Evolutionary conservation across 2,888 invertebrate species (phyloP).

Genomic region (Acanthopleura granulata): DNA sequence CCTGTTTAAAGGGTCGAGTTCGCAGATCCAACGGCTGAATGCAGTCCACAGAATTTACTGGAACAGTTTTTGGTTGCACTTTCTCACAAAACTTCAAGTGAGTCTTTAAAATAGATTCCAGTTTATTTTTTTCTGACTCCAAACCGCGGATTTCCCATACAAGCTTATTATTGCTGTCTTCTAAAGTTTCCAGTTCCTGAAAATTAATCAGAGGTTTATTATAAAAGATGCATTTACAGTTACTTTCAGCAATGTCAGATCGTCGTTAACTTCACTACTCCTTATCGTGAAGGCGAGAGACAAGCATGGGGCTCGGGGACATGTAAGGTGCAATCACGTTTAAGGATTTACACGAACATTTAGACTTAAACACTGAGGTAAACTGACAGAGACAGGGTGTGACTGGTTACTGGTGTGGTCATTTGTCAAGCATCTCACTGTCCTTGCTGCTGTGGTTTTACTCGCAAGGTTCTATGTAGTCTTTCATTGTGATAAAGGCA

Average conservation of each 20-base stretch:
- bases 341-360: too few relatives aligned
- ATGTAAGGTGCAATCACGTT: too few relatives aligned
- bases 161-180: background rate
- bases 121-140: background rate
- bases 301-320: too few relatives aligned
- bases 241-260: background rate
- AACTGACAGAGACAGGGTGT: too few relatives aligned
- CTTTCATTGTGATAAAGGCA: too few relatives aligned
- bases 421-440: too few relatives aligned
- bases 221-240: background rate
- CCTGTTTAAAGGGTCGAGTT: background rate
- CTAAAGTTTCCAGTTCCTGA: slow-evolving; percentile 12
- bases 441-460: too few relatives aligned
- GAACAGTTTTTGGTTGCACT: background rate
- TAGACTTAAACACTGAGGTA: too few relatives aligned
- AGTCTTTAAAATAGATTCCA: slow-evolving; percentile 7
- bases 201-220: background rate
- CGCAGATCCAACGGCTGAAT: background rate
- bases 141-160: background rate
- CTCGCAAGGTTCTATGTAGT: too few relatives aligned
- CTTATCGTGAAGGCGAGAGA: too few relatives aligned
- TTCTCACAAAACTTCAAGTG: slow-evolving; percentile 4
- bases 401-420: too few relatives aligned
- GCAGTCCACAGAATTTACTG: background rate
- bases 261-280: background rate